These are phyloP conservation scores for Ceryle rudis DNA, from an alignment of 2,797 vertebrate species.

Conservation along the genomic window DNA sequence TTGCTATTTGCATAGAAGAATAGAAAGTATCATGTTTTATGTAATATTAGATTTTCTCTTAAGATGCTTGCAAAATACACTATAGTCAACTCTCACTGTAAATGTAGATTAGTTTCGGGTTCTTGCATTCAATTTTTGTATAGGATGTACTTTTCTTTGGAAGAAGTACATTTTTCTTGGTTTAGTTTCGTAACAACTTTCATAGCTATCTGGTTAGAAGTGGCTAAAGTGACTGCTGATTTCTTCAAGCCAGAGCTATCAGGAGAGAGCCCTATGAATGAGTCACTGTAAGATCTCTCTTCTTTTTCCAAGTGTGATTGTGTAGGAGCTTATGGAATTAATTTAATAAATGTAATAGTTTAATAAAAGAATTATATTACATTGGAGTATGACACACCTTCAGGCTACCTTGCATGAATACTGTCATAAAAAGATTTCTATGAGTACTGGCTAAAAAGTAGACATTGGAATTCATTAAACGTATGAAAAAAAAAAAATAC, in stretches of 20 bases:
- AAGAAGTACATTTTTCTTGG: not conserved
- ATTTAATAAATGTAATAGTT: not conserved
- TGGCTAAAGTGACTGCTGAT: not conserved
- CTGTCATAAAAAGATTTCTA: not conserved
- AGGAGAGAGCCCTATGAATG: not conserved
- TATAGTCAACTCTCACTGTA: not conserved
- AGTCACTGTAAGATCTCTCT: not conserved
- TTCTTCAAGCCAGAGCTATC: not conserved
- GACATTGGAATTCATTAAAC: not conserved
- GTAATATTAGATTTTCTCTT: not conserved
- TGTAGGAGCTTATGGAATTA: not conserved
- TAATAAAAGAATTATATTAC: not conserved
- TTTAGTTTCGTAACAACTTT: not conserved
- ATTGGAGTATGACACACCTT: not conserved
- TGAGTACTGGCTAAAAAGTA: not conserved
- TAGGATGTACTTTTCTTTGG: not conserved
- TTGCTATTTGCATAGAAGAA: not conserved
- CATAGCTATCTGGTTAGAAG: not conserved
- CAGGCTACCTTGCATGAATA: not conserved
- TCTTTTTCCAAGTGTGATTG: not conserved
- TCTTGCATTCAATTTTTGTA: not conserved
- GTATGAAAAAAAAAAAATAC: not conserved
- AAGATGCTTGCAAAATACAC: not conserved
- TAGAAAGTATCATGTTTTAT: not conserved
- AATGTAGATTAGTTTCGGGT: not conserved